Percentiles rank a stretch among this genome's conserved stretches.
These are phyloP conservation scores for Xyliphius kryptos DNA, from an alignment of 2,113 vertebrate genomes.

Conservation along the genomic window DNA sequence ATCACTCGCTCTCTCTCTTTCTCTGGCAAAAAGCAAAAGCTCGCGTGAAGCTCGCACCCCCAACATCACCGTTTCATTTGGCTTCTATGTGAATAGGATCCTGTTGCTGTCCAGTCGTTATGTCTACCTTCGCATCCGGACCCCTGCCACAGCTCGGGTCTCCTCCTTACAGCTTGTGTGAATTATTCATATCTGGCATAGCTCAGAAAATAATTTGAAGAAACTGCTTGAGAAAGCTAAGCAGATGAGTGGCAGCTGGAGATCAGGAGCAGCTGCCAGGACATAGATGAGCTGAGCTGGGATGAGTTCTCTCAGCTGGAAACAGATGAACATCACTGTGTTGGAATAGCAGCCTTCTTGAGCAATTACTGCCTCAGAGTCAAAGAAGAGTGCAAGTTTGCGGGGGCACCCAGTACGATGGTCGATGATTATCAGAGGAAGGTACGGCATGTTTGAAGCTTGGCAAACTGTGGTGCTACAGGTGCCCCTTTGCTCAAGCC, in stretches of 20 bases:
- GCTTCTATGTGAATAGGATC: slow-evolving; percentile 32
- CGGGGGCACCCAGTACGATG: slow-evolving; percentile 9
- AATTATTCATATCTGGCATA: slow-evolving; percentile 38
- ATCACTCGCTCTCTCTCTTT: slow-evolving; percentile 16
- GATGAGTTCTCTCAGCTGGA: slow-evolving; percentile 1
- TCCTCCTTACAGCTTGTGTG: slow-evolving; percentile 30
- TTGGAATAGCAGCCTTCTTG: slow-evolving; percentile 6
- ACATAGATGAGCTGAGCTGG: slow-evolving; percentile 2
- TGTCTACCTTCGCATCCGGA: background rate
- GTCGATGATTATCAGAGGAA: slow-evolving; percentile 24
- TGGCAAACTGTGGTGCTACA: background rate
- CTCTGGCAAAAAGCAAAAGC: slow-evolving; percentile 12
- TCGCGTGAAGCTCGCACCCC: slow-evolving; percentile 20
- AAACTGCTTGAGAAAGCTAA: slow-evolving; percentile 46
- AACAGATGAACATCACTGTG: slow-evolving; percentile 7
- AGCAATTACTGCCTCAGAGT: background rate
- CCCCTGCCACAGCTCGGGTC: background rate
- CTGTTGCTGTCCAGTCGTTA: slow-evolving; percentile 27
- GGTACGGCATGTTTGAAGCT: slow-evolving; percentile 41
- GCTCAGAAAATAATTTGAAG: slow-evolving; percentile 24
- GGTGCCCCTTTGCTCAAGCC: slow-evolving; percentile 5
- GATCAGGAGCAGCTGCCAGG: slow-evolving; percentile 24
- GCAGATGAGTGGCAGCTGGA: slow-evolving; percentile 25
- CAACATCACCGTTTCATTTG: slow-evolving; percentile 10
- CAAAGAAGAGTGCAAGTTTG: slow-evolving; percentile 28